Evolutionary conservation across 1,140 invertebrate genomes (phyloP).

Genomic region (Apis dorsata): DNA sequence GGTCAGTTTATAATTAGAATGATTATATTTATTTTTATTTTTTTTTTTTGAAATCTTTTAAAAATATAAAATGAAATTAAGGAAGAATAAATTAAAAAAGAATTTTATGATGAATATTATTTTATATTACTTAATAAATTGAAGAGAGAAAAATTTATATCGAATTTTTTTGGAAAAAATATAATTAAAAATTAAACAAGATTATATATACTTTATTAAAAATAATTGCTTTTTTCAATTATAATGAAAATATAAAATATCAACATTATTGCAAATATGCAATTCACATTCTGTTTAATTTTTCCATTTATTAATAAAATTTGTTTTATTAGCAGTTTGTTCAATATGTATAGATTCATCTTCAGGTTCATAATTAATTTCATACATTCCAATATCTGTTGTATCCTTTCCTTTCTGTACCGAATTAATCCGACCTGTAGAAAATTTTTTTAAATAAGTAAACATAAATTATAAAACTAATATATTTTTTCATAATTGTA

Average conservation of each 20-base stretch:
- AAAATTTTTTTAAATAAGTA: conserved; percentile 22
- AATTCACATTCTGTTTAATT: neutral
- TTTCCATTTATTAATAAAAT: conserved; percentile 17
- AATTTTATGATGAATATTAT: neutral
- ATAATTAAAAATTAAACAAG: neutral
- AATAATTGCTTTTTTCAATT: neutral
- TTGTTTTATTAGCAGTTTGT: conserved; percentile 31
- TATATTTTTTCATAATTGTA: neutral
- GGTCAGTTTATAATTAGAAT: neutral
- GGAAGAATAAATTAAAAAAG: neutral
- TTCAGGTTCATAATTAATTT: conserved; percentile 42
- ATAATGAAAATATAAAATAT: conserved; percentile 20
- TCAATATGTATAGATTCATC: conserved; percentile 47
- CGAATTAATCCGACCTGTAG: conserved; percentile 34
- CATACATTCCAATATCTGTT: neutral
- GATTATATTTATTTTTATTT: neutral
- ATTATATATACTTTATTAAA: conserved; percentile 10
- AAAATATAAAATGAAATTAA: neutral
- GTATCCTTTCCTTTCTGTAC: neutral
- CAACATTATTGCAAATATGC: neutral
- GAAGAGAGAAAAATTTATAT: neutral
- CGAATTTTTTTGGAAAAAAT: neutral
- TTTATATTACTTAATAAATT: neutral
- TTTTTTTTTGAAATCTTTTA: neutral
- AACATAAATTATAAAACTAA: neutral